Evolutionary conservation across 2,797 vertebrate species (phyloP).

Genomic region (Alosa sapidissima): DNA sequence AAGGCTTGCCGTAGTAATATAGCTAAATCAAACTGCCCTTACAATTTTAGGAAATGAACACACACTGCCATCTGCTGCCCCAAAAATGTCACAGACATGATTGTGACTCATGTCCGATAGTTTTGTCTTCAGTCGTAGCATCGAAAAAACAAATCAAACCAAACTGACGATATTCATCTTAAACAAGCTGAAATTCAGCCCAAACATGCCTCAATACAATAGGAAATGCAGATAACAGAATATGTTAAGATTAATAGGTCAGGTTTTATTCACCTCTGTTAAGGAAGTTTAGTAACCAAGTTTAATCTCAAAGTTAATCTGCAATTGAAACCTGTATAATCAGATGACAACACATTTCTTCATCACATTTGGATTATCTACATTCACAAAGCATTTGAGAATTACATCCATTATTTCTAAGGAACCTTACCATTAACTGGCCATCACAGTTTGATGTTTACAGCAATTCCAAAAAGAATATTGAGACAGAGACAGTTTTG

Average conservation of each 20-base stretch:
- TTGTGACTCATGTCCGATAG: too few relatives aligned
- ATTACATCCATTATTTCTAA: neutral
- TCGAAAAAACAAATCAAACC: too few relatives aligned
- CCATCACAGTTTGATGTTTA: conserved; percentile 15
- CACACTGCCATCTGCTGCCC: conserved; percentile 13
- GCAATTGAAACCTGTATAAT: neutral
- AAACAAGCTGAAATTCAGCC: neutral
- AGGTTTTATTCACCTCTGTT: neutral
- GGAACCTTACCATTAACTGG: conserved; percentile 48
- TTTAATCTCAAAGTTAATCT: neutral
- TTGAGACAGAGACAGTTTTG: conserved; percentile 20
- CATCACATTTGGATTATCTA: neutral
- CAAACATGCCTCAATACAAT: neutral
- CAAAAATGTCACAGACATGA: neutral
- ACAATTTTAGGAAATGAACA: neutral
- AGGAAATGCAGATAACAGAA: neutral
- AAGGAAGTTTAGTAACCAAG: neutral
- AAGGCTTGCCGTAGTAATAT: neutral
- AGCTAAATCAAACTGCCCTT: neutral
- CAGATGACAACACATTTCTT: neutral
- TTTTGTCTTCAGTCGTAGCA: too few relatives aligned
- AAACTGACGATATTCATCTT: too few relatives aligned
- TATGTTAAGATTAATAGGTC: too few relatives aligned
- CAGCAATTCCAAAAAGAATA: neutral
- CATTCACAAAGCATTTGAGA: neutral